Percentiles rank a stretch among this genome's conserved stretches.
These are phyloP conservation scores for Phaonia tiefii DNA, from an alignment of 2,888 invertebrate species.

Conservation along the genomic window DNA sequence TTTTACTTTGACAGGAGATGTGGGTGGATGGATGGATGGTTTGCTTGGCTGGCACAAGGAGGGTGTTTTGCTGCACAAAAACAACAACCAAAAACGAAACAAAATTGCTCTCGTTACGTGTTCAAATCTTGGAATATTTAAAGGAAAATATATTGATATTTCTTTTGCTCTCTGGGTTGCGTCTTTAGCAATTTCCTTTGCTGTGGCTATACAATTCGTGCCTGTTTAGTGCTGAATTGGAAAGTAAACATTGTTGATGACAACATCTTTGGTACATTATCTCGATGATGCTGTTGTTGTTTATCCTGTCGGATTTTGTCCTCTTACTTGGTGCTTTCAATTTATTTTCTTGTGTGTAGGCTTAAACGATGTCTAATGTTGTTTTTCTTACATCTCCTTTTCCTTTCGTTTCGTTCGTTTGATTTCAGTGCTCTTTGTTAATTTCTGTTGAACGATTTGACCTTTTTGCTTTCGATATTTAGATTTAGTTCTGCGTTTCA, in stretches of 20 bases:
- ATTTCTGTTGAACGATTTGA: constrained; percentile 5
- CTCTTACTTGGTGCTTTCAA: no score
- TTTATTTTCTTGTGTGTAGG: background rate
- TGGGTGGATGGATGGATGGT: background rate
- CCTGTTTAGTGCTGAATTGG: constrained; percentile 7
- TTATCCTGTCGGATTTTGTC: no score
- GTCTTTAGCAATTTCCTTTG: constrained; percentile 20
- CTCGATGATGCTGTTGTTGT: background rate
- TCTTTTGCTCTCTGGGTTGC: background rate
- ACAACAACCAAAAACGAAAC: no score
- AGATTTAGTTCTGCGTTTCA: background rate
- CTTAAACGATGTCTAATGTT: constrained; percentile 2
- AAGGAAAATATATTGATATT: background rate
- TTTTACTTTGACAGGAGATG: background rate
- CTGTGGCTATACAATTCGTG: background rate
- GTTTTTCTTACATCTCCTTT: background rate
- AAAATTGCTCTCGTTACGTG: background rate
- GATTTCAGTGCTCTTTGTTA: background rate
- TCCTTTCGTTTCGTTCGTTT: background rate
- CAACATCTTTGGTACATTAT: constrained; percentile 46
- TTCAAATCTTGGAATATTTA: background rate
- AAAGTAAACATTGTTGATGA: constrained; percentile 50
- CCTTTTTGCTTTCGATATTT: constrained; percentile 7
- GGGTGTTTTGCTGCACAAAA: no score
- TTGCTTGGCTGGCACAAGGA: no score